Evolutionary conservation across 2,888 invertebrate genomes (phyloP).

Genomic region (Arctia plantaginis): DNA sequence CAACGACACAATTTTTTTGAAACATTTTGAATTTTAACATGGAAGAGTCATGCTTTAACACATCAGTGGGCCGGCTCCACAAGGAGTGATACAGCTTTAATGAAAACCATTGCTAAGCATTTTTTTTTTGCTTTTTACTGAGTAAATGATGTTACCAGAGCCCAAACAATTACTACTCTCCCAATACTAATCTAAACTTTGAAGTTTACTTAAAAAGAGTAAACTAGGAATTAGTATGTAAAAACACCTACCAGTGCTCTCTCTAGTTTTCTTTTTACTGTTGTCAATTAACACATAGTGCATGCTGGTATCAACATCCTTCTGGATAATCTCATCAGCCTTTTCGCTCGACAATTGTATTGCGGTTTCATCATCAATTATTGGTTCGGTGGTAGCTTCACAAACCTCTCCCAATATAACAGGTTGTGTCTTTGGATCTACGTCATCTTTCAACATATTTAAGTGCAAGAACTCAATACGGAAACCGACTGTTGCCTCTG

Average conservation of each 20-base stretch:
- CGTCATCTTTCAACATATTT: constrained; percentile 69
- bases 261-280: constrained; percentile 49
- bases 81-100: too few relatives aligned
- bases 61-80: too few relatives aligned
- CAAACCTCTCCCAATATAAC: constrained; percentile 71
- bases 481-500: constrained; percentile 73
- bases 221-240: background rate
- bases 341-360: constrained; percentile 21
- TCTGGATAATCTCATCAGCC: constrained; percentile 23
- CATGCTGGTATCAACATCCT: constrained; percentile 55
- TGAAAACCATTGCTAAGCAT: too few relatives aligned
- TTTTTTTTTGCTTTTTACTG: too few relatives aligned
- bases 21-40: too few relatives aligned
- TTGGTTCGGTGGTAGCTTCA: constrained; percentile 56
- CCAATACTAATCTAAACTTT: too few relatives aligned
- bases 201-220: background rate
- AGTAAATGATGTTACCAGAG: too few relatives aligned
- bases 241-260: constrained; percentile 32
- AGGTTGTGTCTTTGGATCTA: constrained; percentile 61
- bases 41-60: too few relatives aligned
- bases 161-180: too few relatives aligned
- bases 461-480: constrained; percentile 78
- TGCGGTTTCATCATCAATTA: constrained; percentile 11
- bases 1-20: too few relatives aligned
- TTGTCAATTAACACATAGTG: constrained; percentile 66